A percentile compares a stretch with the other conserved stretches of the same genome.
phyloP scores from a whole-genome alignment of 2,113 vertebrate species.

The Tragelaphus imberbis region DNA sequence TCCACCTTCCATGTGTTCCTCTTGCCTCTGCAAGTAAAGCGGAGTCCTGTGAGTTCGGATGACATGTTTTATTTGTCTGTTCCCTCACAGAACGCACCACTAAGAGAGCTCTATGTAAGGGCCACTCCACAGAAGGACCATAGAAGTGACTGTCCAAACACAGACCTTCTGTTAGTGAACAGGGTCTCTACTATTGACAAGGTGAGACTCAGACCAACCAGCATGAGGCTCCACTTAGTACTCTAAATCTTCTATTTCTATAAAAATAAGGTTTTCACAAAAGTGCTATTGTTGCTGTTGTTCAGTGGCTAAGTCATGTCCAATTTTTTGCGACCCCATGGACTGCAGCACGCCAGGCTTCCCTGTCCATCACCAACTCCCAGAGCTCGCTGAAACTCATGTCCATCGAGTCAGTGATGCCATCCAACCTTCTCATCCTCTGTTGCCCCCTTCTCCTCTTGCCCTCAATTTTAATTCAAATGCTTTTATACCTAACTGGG shows the following conservation, averaged over 20 bases:
- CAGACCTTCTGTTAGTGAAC: background rate
- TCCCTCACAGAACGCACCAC: background rate
- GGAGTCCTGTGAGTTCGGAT: background rate
- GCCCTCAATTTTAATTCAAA: background rate
- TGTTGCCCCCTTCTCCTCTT: background rate
- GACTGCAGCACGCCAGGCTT: background rate
- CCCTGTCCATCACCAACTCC: background rate
- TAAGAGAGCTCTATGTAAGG: fast-evolving
- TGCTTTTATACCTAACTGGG: background rate
- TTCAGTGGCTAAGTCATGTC: background rate
- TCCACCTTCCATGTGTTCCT: background rate
- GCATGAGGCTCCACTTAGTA: background rate
- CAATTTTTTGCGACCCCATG: background rate
- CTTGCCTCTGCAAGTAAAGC: background rate
- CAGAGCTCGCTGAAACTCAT: background rate
- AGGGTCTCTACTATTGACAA: background rate
- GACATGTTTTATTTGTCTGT: background rate
- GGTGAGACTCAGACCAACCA: background rate
- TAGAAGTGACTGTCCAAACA: background rate
- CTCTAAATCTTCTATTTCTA: background rate
- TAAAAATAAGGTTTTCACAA: background rate
- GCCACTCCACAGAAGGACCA: too few species aligned
- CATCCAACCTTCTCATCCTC: background rate
- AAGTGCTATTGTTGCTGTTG: background rate
- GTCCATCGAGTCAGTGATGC: background rate